Percentiles rank a stretch among this genome's conserved stretches.
Evolutionary conservation across 1,140 invertebrate species (phyloP).

Genomic region (Thereuonema tuberculata): DNA sequence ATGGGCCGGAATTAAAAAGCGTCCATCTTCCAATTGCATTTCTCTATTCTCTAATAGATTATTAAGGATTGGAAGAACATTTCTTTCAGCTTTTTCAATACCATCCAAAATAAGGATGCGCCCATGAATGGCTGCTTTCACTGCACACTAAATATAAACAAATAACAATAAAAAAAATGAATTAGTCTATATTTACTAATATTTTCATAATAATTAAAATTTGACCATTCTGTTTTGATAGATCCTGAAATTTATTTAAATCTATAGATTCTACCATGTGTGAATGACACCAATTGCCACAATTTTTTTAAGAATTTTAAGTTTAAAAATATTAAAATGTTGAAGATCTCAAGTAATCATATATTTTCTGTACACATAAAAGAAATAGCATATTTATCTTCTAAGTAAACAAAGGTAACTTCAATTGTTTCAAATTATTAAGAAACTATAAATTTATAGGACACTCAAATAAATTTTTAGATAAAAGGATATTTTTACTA

Average conservation of each 20-base stretch:
- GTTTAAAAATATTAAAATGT: too few species aligned
- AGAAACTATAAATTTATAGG: too few species aligned
- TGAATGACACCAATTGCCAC: slow-evolving; percentile 7
- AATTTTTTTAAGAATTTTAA: slow-evolving; percentile 4
- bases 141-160: slow-evolving; percentile 52
- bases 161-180: not conserved
- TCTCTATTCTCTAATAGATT: slow-evolving; percentile 97
- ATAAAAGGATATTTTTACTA: too few species aligned
- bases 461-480: too few species aligned
- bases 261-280: slow-evolving; percentile 14
- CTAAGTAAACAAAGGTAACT: too few species aligned
- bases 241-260: not conserved
- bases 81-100: slow-evolving; percentile 93
- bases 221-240: not conserved
- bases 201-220: not conserved
- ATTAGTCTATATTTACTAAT: not conserved
- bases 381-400: too few species aligned
- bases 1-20: slow-evolving; percentile 72
- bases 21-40: slow-evolving; percentile 95
- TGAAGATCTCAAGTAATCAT: too few species aligned
- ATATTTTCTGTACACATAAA: too few species aligned
- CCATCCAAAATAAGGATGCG: slow-evolving; percentile 87
- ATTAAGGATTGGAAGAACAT: slow-evolving; percentile 93
- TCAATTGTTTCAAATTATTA: too few species aligned
- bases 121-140: slow-evolving; percentile 74